Evolutionary conservation across 2,888 invertebrate genomes (phyloP), one percentile per base, ranked within the genome.

Genomic region (Vannuccia rotundouncinata): DNA sequence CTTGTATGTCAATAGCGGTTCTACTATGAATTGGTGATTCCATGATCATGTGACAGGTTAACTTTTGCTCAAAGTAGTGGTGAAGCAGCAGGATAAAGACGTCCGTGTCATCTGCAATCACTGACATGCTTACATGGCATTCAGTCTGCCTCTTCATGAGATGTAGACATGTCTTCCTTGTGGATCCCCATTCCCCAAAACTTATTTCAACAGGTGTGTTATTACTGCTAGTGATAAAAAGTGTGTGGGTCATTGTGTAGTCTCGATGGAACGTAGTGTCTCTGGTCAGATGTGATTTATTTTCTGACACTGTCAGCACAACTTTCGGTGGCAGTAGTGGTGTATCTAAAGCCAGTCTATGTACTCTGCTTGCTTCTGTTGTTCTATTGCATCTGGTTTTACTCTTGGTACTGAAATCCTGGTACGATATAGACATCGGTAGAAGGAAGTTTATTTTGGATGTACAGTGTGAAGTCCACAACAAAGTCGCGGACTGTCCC

Each of bases 311-410:
- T 25, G 80, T 81, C n/a, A 83, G 80, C 5, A 80, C 77, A 10
- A 81, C 75, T 59, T 81, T 76, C 59, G 82, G 82, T 17, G 82
- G 28, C n/a, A 81, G 82, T 31, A 83, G 66, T 66, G 60, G 82
- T 29, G 77, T 82, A 13, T 27, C 31, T 25, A 81, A 28, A 10
- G 17, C 29, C 30, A 82, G 74, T 59, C 45, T 31, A 59, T 82
- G 82, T 59, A 27, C 22, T 27, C 28, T 5, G 31, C 59, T 60
- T n/a, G 66, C 66, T 66, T n/a, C 66, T 66, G 66, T 66, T 66
- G 66, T 66, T 66, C 66, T 66, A 66, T 66, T 66, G 66, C 66
- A 66, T 66, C 10, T 66, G 66, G 66, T 66, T 66, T 17, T 66
- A 66, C 66, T 66, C 66, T 66, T 66, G 66, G 66, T 66, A 66